Percentiles rank a stretch among this genome's conserved stretches.
These are phyloP conservation scores for Loriculus beryllinus DNA, from an alignment of 2,797 vertebrate species.

Conservation along the genomic window DNA sequence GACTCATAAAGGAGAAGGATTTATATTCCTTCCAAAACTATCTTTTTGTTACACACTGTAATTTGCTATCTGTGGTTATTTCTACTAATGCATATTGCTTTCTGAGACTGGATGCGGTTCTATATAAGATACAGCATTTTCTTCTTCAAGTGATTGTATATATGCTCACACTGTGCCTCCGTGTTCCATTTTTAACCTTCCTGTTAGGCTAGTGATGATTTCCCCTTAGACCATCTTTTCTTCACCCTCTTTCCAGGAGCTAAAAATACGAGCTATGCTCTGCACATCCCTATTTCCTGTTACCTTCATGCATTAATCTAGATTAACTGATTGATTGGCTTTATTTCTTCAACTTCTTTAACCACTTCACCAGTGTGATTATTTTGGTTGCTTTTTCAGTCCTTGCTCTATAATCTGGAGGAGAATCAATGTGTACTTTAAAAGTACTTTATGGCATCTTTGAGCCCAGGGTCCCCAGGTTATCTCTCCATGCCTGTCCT, in stretches of 20 bases:
- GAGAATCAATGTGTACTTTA: background rate
- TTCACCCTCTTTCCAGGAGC: conserved; percentile 17
- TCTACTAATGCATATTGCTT: background rate
- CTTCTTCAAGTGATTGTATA: background rate
- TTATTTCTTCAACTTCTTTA: background rate
- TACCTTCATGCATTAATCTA: background rate
- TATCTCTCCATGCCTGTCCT: background rate
- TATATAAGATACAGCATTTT: background rate
- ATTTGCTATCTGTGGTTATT: background rate
- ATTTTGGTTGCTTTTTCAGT: background rate
- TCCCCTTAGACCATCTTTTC: conserved; percentile 19
- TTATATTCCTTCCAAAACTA: background rate
- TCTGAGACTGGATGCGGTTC: background rate
- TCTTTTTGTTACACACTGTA: background rate
- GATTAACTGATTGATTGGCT: background rate
- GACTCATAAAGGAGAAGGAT: background rate
- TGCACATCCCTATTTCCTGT: background rate
- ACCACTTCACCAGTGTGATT: background rate
- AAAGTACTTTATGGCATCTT: background rate
- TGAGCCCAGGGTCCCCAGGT: background rate
- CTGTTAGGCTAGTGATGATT: conserved; percentile 24
- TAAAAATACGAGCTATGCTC: background rate
- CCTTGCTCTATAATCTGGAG: background rate
- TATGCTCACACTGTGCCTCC: background rate
- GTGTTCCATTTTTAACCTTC: conserved; percentile 18